Conservation (phyloP, 2,797 vertebrate species). For the Micropoecilia bifurca region DNA sequence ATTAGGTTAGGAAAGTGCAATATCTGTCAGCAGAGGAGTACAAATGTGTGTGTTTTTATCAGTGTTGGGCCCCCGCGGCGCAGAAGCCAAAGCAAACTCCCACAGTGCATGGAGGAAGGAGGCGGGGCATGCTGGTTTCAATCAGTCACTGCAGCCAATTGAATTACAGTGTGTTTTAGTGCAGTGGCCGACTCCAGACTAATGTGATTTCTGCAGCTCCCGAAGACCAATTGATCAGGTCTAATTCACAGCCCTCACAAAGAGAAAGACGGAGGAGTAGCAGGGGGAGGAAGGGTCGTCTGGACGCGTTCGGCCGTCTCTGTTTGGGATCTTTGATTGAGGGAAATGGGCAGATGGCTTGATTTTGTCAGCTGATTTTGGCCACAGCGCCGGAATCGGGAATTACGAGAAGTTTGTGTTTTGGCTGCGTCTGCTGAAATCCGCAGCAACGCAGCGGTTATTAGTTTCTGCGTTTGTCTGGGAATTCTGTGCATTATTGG, state of each 20-base stretch:
- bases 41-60: constrained; percentile 97
- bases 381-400: constrained; percentile 61
- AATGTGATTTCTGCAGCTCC: constrained; percentile 98
- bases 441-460: constrained; percentile 16
- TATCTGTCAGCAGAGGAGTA: constrained; percentile 99
- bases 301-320: constrained; percentile 49
- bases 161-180: constrained; percentile 98
- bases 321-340: constrained; percentile 64
- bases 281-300: constrained; percentile 31
- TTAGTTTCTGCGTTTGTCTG: constrained; percentile 10
- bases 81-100: constrained; percentile 82
- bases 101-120: constrained; percentile 62
- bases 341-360: constrained; percentile 66
- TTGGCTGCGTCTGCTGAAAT: constrained; percentile 59
- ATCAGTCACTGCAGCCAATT: constrained; percentile 97
- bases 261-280: constrained; percentile 55
- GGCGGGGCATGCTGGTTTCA: constrained; percentile 89
- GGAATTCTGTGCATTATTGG: background rate
- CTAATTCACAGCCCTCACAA: constrained; percentile 91
- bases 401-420: constrained; percentile 64
- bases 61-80: constrained; percentile 82
- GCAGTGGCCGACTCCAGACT: constrained; percentile 99
- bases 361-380: constrained; percentile 72
- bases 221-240: constrained; percentile 99
- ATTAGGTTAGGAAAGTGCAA: constrained; percentile 97